Percentiles rank a stretch among this genome's conserved stretches.
phyloP scores from a whole-genome alignment of 2,113 vertebrate species.

The Spilogale gracilis region DNA sequence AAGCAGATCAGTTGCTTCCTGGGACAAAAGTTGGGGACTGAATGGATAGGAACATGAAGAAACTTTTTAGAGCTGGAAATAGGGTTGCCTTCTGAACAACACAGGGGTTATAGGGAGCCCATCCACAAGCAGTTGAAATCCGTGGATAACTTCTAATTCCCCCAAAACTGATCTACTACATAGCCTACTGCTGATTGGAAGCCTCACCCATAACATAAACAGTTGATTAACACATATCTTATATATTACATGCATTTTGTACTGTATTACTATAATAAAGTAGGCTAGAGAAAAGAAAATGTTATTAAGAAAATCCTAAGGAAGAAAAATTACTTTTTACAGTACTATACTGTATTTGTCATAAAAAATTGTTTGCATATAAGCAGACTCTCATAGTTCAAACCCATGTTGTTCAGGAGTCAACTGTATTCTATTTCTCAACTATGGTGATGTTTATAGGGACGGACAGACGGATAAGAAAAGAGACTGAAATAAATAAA shows the following conservation, averaged over 20 bases:
- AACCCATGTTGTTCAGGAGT: background rate
- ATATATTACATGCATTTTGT: background rate
- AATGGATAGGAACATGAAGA: background rate
- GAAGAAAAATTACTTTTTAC: background rate
- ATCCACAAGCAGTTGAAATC: background rate
- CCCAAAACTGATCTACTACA: background rate
- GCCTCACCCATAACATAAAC: background rate
- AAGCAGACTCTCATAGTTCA: background rate
- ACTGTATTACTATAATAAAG: background rate
- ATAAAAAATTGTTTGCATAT: background rate
- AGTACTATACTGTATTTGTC: background rate
- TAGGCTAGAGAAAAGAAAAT: background rate
- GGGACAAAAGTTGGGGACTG: background rate
- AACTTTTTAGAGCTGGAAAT: background rate
- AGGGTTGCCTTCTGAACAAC: background rate
- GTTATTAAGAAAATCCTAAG: background rate
- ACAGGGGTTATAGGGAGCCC: background rate
- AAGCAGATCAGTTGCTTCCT: background rate
- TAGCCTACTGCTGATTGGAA: background rate
- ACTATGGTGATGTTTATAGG: background rate
- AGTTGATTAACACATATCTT: background rate
- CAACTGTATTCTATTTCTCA: constrained; percentile 10
- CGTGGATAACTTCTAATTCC: background rate
- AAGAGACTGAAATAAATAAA: background rate
- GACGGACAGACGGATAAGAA: background rate